Evolutionary conservation across 2,797 vertebrate species (phyloP).

Genomic region (Pachyuromys duprasi): DNA sequence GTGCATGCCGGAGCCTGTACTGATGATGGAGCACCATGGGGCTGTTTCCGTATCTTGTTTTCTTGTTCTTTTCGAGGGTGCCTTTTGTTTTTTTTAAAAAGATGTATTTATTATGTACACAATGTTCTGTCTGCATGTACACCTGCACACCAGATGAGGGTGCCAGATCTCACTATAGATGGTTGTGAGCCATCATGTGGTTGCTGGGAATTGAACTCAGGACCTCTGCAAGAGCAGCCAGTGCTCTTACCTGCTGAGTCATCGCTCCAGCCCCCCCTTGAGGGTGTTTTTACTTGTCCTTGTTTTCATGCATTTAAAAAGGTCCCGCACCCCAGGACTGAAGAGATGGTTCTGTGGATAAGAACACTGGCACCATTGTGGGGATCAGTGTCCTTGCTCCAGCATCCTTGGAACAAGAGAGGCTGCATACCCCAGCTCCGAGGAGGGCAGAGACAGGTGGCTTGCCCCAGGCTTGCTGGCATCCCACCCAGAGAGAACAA

Average conservation of each 20-base stretch:
- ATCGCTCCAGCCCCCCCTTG: too few relatives aligned
- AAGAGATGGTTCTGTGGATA: neutral
- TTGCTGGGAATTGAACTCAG: too few relatives aligned
- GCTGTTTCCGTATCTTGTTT: neutral
- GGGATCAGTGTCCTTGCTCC: too few relatives aligned
- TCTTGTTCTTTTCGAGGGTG: neutral
- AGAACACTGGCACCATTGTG: neutral
- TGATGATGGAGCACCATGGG: fast-evolving
- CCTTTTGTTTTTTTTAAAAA: too few relatives aligned
- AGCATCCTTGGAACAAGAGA: neutral
- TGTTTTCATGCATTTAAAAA: neutral
- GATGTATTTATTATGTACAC: too few relatives aligned
- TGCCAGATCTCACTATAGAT: too few relatives aligned
- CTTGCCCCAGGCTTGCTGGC: neutral
- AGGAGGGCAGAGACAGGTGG: neutral
- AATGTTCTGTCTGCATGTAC: too few relatives aligned
- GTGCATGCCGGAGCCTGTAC: neutral
- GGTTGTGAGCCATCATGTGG: too few relatives aligned
- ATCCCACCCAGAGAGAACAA: neutral
- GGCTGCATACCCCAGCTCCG: neutral
- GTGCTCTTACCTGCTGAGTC: too few relatives aligned
- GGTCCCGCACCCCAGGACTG: neutral
- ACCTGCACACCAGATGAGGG: too few relatives aligned
- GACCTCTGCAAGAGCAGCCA: too few relatives aligned
- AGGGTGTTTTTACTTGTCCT: neutral